A percentile compares a stretch with the other conserved stretches of the same genome.
Conservation (phyloP, 2,113 vertebrate species). For the Sporophila hypoxantha region DNA sequence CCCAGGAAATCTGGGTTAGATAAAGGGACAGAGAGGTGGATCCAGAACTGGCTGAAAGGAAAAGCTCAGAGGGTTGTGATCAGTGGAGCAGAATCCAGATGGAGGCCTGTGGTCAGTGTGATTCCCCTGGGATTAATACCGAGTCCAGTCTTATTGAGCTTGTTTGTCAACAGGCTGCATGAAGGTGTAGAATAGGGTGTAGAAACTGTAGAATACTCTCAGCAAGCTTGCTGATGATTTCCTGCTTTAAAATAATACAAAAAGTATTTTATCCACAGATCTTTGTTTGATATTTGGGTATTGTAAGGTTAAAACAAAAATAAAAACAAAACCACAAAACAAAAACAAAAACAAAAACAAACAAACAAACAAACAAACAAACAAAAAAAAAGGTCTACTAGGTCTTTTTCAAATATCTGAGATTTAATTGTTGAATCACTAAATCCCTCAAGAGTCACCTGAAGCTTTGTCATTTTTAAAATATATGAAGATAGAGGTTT, state of each 20-base stretch:
- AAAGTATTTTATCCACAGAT: neutral
- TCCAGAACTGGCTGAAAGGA: neutral
- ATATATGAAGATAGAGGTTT: neutral
- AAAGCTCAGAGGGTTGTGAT: neutral
- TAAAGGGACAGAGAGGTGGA: neutral
- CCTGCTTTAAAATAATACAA: neutral
- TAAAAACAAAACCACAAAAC: neutral
- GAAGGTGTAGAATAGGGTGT: neutral
- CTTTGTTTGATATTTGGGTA: neutral
- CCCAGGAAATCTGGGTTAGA: neutral
- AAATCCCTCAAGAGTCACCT: neutral
- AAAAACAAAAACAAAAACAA: too few relatives aligned
- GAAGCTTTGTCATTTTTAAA: neutral
- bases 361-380: too few relatives aligned
- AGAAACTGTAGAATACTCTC: too few relatives aligned
- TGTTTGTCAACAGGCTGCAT: neutral
- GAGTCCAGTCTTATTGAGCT: neutral
- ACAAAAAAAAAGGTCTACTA: rapidly evolving
- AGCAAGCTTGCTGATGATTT: neutral
- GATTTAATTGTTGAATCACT: neutral
- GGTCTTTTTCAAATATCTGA: neutral
- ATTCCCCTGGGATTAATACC: too few relatives aligned
- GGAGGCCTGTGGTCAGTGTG: neutral
- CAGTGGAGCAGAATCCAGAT: neutral
- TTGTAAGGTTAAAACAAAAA: neutral